These are phyloP conservation scores for Morbakka virulenta DNA, from an alignment of 30 jellyfish, hydroid and myxozoan species.

Conservation along the genomic window DNA sequence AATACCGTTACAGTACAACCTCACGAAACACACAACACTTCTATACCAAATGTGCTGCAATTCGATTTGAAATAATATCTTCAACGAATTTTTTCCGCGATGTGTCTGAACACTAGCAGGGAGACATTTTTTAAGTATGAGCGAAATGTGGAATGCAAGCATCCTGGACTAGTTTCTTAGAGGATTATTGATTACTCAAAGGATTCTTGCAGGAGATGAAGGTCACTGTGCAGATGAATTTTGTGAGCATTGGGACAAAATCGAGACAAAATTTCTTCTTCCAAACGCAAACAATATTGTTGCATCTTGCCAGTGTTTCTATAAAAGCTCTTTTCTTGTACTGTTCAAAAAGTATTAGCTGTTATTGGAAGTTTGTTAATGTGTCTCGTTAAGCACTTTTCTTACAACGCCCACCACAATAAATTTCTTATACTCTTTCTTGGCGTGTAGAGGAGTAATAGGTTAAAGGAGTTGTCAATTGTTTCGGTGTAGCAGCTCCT, in stretches of 20 bases:
- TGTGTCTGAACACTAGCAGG: no score
- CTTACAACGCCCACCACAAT: no score
- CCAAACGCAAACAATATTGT: slow-evolving; percentile 7
- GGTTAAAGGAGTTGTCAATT: no score
- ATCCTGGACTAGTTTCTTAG: slow-evolving; percentile 34
- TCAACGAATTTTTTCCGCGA: no score
- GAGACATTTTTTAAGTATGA: no score
- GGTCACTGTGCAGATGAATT: slow-evolving; percentile 25
- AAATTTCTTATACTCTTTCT: no score
- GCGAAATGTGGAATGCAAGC: slow-evolving; percentile 48
- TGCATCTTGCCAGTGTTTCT: slow-evolving; percentile 15
- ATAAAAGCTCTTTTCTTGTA: slow-evolving; percentile 32
- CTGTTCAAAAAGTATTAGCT: slow-evolving; percentile 31
- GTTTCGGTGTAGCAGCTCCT: no score
- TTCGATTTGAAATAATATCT: no score
- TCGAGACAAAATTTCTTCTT: slow-evolving; percentile 7
- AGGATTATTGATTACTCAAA: slow-evolving; percentile 31
- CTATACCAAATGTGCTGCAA: slow-evolving; percentile 45
- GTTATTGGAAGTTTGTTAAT: slow-evolving; percentile 26
- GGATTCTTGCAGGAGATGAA: slow-evolving; percentile 23
- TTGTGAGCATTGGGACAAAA: slow-evolving; percentile 32
- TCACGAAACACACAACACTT: slow-evolving; percentile 53
- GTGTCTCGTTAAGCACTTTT: no score
- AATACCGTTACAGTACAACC: no score
- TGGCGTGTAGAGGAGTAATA: no score